These are phyloP conservation scores for Drosophila sp. DNA, from an alignment of 1,140 invertebrate genomes.

Conservation along the genomic window DNA sequence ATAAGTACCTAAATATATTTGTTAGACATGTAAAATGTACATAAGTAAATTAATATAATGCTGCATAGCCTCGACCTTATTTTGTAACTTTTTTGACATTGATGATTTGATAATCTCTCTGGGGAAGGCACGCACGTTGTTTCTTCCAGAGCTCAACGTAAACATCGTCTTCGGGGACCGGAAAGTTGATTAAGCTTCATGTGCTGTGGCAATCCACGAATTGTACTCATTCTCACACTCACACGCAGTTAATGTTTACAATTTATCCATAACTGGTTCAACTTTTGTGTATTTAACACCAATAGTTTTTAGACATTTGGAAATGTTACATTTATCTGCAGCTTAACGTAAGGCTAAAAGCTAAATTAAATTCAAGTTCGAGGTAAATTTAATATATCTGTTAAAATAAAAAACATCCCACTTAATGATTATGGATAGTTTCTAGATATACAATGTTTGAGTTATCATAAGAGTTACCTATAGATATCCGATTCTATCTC, in stretches of 20 bases:
- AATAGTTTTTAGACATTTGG: neutral
- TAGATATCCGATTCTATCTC: too few relatives aligned
- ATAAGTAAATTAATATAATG: conserved; percentile 28
- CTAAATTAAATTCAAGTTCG: neutral
- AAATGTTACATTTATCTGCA: conserved; percentile 14
- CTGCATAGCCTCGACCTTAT: conserved; percentile 36
- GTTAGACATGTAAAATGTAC: neutral
- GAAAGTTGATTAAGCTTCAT: conserved; percentile 26
- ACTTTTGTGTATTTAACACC: conserved; percentile 16
- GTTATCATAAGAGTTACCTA: too few relatives aligned
- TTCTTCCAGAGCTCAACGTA: conserved; percentile 13
- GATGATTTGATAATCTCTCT: conserved; percentile 44
- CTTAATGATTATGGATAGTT: too few relatives aligned
- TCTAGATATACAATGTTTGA: too few relatives aligned
- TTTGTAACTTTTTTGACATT: conserved; percentile 38
- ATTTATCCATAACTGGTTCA: neutral
- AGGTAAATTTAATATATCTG: too few relatives aligned
- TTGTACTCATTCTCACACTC: neutral
- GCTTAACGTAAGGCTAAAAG: neutral
- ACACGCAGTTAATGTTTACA: conserved; percentile 17
- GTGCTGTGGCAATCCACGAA: conserved; percentile 9
- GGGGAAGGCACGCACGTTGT: conserved; percentile 21
- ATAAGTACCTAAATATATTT: neutral
- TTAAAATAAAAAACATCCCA: too few relatives aligned
- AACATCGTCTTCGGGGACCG: conserved; percentile 19